A percentile compares a stretch with the other conserved stretches of the same genome.
Conservation (phyloP, 1,140 invertebrate genomes). For the Chelonus insularis region DNA sequence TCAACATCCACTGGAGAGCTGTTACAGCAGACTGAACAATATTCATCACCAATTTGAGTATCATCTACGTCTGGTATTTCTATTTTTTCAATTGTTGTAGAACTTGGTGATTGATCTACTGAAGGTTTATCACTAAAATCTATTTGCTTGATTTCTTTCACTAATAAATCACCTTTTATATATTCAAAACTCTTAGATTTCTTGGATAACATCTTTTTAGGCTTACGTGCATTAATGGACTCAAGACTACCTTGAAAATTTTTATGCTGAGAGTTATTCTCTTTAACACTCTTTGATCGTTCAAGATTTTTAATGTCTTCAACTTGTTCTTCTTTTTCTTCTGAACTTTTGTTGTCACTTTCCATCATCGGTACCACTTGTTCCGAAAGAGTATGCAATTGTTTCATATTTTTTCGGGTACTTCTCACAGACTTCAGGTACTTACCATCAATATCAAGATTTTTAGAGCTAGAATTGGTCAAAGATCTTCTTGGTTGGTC, state of each 20-base stretch:
- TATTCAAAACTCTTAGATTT: conserved; percentile 58
- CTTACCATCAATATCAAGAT: conserved; percentile 19
- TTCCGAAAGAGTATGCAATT: conserved; percentile 3
- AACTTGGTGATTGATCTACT: conserved; percentile 12
- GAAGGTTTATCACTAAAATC: conserved; percentile 5
- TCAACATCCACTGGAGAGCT: conserved; percentile 49
- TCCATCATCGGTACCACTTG: conserved; percentile 24
- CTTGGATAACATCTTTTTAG: conserved; percentile 44
- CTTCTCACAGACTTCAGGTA: conserved; percentile 17
- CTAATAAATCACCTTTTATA: conserved; percentile 41
- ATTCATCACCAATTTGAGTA: conserved; percentile 44
- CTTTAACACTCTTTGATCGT: background rate
- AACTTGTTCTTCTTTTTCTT: conserved; percentile 14
- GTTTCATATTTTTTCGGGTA: conserved; percentile 19
- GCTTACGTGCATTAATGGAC: conserved; percentile 42
- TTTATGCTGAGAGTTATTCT: conserved; percentile 2
- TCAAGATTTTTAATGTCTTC: background rate
- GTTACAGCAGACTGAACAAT: conserved; percentile 53
- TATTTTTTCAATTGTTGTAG: conserved; percentile 35
- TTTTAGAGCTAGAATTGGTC: background rate
- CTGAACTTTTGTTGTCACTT: background rate
- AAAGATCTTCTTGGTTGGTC: too few species aligned
- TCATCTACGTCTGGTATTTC: too few species aligned
- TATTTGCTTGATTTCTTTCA: conserved; percentile 17
- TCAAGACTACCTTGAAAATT: conserved; percentile 52